A percentile compares a stretch with the other conserved stretches of the same genome.
phyloP scores from a whole-genome alignment of 2,113 vertebrate species.

The Thinocorus orbignyianus region DNA sequence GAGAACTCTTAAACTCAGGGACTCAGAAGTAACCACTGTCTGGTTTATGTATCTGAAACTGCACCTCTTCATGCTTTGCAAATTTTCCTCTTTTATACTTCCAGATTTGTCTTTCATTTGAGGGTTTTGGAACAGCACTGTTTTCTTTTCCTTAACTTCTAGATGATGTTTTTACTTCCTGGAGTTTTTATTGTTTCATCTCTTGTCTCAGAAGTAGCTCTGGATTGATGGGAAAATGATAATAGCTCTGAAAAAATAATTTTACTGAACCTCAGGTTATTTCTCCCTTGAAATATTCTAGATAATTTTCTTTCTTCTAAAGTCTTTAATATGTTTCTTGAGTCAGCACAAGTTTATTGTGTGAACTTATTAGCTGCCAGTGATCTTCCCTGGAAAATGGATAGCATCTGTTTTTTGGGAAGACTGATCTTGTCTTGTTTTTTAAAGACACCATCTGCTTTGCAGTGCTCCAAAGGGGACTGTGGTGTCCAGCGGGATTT shows the following conservation, averaged over 20 bases:
- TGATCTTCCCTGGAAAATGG: background rate
- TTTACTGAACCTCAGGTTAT: background rate
- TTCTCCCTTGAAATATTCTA: background rate
- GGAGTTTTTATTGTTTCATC: background rate
- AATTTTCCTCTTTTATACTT: background rate
- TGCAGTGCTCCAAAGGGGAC: background rate
- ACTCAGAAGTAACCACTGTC: background rate
- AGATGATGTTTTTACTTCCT: background rate
- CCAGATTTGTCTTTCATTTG: slow-evolving; percentile 1
- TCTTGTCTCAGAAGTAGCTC: background rate
- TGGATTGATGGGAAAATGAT: background rate
- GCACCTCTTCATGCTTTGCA: background rate
- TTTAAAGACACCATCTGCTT: slow-evolving; percentile 66
- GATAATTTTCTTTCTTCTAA: background rate
- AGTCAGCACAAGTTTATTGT: slow-evolving; percentile 24
- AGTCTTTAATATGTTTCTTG: slow-evolving; percentile 8
- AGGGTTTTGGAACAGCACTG: background rate
- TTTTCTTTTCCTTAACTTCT: background rate
- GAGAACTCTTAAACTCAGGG: background rate
- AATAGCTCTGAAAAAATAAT: background rate
- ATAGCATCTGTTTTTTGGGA: background rate
- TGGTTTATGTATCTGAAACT: background rate
- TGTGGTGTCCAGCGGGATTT: slow-evolving; percentile 4
- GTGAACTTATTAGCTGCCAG: background rate
- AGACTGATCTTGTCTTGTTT: slow-evolving; percentile 15